A percentile compares a stretch with the other conserved stretches of the same genome.
Conservation (phyloP, 2,888 invertebrate genomes). For the Deladenus siricidicola region DNA sequence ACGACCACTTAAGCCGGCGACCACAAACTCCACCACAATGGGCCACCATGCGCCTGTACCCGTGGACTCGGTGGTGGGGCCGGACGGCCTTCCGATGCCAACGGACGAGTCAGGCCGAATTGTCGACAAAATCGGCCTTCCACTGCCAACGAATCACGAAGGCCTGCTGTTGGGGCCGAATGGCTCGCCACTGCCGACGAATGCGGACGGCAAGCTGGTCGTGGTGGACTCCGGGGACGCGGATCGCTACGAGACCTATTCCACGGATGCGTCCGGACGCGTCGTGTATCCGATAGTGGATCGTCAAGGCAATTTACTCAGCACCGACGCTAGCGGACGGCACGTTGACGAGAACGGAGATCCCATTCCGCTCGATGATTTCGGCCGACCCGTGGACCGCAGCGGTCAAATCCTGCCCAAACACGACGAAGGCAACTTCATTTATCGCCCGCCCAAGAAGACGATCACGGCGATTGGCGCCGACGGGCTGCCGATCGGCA, state of each 20-base stretch:
- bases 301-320: constrained; percentile 17
- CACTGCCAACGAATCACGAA: constrained; percentile 25
- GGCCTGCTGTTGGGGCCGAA: constrained; percentile 27
- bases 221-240: background rate
- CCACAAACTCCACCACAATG: background rate
- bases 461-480: constrained; percentile 21
- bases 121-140: constrained; percentile 7
- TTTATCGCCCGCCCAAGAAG: constrained; percentile 17
- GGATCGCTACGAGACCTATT: background rate
- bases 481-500: constrained; percentile 26
- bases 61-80: constrained; percentile 26
- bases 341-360: constrained; percentile 14
- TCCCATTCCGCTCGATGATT: constrained; percentile 19
- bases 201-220: constrained; percentile 19
- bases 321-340: constrained; percentile 19
- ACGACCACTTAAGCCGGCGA: background rate
- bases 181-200: constrained; percentile 24
- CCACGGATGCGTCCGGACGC: constrained; percentile 26
- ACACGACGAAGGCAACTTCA: background rate
- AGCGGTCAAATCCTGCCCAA: constrained; percentile 18
- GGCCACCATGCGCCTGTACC: no score
- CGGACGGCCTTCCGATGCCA: constrained; percentile 27
- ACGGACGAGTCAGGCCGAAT: constrained; percentile 22
- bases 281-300: constrained; percentile 30
- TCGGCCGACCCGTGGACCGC: constrained; percentile 31